These are phyloP conservation scores for Palythoa grandis DNA, from an alignment of 92 coral and sea anemone genomes.

Conservation along the genomic window DNA sequence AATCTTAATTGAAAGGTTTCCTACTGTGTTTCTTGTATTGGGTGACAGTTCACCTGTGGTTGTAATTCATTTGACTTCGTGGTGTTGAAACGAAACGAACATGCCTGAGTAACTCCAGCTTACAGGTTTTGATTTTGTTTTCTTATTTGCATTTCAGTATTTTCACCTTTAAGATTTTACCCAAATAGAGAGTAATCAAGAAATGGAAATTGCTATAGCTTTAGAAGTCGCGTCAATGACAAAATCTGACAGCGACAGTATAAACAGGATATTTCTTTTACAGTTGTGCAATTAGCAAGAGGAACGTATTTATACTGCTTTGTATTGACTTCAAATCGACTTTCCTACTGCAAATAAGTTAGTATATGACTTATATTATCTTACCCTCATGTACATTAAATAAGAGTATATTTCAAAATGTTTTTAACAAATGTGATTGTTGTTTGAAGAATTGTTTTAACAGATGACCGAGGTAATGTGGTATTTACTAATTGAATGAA, in stretches of 20 bases:
- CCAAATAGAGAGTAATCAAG: not conserved
- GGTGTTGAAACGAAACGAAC: not conserved
- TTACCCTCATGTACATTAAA: not conserved
- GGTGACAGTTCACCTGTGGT: not conserved
- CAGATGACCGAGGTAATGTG: not conserved
- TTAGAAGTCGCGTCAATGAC: not conserved
- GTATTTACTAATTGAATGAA: slow-evolving; percentile 37
- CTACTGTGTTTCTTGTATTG: not conserved
- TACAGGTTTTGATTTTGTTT: not conserved
- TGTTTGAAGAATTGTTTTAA: not conserved
- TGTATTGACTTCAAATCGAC: not conserved
- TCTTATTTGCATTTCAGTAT: too few relatives aligned
- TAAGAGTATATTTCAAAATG: not conserved
- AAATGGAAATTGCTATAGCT: not conserved
- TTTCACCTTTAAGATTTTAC: not conserved
- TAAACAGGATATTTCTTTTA: not conserved
- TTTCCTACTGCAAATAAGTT: not conserved
- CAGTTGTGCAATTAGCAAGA: not conserved
- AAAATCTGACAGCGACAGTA: not conserved
- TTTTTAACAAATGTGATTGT: not conserved
- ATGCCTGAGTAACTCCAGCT: not conserved
- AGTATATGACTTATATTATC: not conserved
- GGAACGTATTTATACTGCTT: not conserved
- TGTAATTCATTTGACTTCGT: not conserved
- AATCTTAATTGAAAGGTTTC: not conserved